Evolutionary conservation across 2,888 invertebrate genomes (phyloP).

Genomic region (Mimachlamys varia): DNA sequence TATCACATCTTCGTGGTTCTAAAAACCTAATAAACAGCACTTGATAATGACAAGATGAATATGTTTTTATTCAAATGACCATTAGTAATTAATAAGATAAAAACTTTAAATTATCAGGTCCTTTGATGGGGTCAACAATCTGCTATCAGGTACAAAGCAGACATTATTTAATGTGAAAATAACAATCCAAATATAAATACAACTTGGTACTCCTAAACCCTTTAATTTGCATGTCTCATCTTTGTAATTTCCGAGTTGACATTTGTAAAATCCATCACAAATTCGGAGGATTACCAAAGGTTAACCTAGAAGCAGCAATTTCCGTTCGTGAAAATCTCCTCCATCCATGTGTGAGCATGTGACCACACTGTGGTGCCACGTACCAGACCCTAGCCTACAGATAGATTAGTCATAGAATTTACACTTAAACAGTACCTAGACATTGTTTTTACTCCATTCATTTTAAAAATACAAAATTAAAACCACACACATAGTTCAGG

Average conservation of each 20-base stretch:
- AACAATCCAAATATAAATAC: neutral
- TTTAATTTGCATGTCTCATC: constrained; percentile 18
- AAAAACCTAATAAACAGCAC: neutral
- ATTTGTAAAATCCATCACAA: constrained; percentile 26
- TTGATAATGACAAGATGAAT: neutral
- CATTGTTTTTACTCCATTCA: neutral
- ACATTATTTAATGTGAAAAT: neutral
- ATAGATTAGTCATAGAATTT: neutral
- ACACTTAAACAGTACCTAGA: neutral
- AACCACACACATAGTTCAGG: constrained; percentile 1
- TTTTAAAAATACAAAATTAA: neutral
- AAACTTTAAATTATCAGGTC: neutral
- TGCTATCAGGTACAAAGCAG: neutral
- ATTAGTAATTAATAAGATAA: neutral
- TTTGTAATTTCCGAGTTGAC: neutral
- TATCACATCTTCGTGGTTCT: too few relatives aligned
- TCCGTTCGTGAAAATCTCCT: neutral
- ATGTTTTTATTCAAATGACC: too few relatives aligned
- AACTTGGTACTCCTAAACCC: neutral
- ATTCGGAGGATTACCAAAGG: neutral
- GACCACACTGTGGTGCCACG: neutral
- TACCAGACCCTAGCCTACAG: neutral
- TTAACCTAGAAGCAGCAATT: constrained; percentile 16
- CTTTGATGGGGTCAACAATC: neutral
- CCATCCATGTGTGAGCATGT: neutral